phyloP scores from a whole-genome alignment of 2,797 vertebrate genomes.

The Sciurus vulgaris region DNA sequence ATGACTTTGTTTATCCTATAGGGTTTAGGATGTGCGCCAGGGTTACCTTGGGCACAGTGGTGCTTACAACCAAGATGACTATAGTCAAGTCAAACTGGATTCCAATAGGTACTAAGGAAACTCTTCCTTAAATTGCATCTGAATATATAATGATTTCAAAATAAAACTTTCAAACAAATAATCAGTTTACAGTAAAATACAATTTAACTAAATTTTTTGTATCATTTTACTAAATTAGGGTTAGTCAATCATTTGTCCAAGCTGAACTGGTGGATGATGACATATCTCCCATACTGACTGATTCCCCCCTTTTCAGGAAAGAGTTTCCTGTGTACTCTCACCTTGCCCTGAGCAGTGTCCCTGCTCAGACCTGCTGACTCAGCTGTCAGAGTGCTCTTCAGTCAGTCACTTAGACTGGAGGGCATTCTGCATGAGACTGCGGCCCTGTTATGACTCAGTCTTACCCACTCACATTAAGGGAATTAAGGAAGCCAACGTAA shows the following conservation, averaged over 20 bases:
- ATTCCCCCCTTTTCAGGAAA: neutral
- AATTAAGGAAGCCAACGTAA: neutral
- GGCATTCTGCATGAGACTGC: neutral
- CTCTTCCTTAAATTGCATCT: neutral
- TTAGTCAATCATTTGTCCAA: neutral
- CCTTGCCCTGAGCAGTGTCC: neutral
- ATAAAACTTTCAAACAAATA: neutral
- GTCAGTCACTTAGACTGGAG: neutral
- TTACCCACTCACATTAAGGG: neutral
- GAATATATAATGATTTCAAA: neutral
- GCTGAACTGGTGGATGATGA: neutral
- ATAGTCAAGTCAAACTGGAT: neutral
- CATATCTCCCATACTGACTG: neutral
- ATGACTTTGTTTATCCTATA: neutral
- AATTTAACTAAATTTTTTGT: neutral
- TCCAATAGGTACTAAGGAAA: neutral
- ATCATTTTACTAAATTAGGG: constrained; percentile 13
- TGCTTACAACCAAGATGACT: neutral
- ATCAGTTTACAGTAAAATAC: constrained; percentile 19
- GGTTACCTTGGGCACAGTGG: neutral
- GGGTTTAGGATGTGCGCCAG: no score
- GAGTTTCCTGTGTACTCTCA: no score
- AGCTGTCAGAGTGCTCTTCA: neutral
- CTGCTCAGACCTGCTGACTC: neutral
- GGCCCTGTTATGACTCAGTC: neutral